phyloP scores from a whole-genome alignment of 2,888 invertebrate genomes.

The Hirtodrosophila duncani region DNA sequence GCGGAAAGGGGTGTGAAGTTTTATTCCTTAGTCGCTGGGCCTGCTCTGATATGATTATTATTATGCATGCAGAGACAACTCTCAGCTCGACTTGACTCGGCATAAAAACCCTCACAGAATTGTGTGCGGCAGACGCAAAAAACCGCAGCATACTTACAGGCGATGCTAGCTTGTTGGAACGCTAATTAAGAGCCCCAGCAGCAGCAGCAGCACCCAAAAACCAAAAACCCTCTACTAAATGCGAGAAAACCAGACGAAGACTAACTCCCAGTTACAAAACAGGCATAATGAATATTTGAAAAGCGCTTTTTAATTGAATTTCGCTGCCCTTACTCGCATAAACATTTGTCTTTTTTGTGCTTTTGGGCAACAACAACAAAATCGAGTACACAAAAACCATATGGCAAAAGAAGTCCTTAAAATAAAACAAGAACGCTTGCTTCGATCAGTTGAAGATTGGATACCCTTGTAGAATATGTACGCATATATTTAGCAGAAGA shows the following conservation, averaged over 20 bases:
- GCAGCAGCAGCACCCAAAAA: neutral
- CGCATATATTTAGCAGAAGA: too few species aligned
- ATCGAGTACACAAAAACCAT: too few species aligned
- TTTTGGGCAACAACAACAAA: constrained; percentile 17
- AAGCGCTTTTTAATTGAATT: constrained; percentile 69
- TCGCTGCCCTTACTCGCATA: constrained; percentile 22
- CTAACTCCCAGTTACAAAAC: too few species aligned
- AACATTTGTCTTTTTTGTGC: constrained; percentile 39
- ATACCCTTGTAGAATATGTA: too few species aligned
- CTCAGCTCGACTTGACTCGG: constrained; percentile 1
- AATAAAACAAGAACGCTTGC: too few species aligned
- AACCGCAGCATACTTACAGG: constrained; percentile 48
- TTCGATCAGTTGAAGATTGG: too few species aligned
- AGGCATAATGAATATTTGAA: constrained; percentile 63
- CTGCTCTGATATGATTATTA: constrained; percentile 54
- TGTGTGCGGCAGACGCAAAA: constrained; percentile 13
- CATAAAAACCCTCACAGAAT: constrained; percentile 33
- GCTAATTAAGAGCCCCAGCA: constrained; percentile 54
- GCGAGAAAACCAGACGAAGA: neutral
- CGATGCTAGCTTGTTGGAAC: constrained; percentile 28
- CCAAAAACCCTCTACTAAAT: neutral
- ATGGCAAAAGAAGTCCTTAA: constrained; percentile 41
- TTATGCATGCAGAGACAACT: constrained; percentile 41
- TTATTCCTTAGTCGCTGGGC: constrained; percentile 28
- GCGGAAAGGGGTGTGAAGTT: too few species aligned